Percentiles rank a stretch among this genome's conserved stretches.
phyloP scores from a whole-genome alignment of 2,888 invertebrate species.

The Apamea epomidion region DNA sequence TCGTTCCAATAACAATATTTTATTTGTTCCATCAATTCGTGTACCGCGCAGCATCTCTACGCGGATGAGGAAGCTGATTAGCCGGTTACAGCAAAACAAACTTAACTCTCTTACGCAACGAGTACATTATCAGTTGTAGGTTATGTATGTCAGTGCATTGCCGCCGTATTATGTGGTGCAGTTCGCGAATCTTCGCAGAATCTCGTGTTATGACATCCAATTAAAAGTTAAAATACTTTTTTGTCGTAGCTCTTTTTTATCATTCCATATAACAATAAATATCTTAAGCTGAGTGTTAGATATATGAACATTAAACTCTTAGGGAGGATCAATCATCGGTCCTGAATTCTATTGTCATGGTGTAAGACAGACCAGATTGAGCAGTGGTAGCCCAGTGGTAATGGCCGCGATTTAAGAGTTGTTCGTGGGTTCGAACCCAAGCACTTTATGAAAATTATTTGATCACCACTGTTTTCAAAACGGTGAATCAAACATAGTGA shows the following conservation, averaged over 20 bases:
- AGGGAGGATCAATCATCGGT: not conserved
- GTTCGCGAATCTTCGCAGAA: constrained; percentile 18
- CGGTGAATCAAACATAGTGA: not conserved
- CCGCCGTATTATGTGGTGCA: constrained; percentile 34
- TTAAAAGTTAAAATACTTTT: not conserved
- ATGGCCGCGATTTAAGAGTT: not conserved
- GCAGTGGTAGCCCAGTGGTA: not conserved
- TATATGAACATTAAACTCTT: not conserved
- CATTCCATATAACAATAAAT: not conserved
- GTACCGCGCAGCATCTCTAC: constrained; percentile 51
- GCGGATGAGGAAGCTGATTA: constrained; percentile 63
- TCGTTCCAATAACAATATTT: not conserved
- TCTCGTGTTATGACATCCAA: constrained; percentile 24
- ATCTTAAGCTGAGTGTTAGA: too few species aligned
- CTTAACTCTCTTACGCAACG: constrained; percentile 60
- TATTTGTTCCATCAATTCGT: constrained; percentile 25
- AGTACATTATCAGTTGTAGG: constrained; percentile 40
- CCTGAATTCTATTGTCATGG: not conserved
- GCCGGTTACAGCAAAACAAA: constrained; percentile 62
- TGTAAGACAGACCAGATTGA: not conserved
- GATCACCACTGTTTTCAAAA: not conserved
- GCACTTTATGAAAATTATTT: not conserved
- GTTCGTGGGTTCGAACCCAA: not conserved
- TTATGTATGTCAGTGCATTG: constrained; percentile 60
- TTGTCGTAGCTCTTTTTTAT: not conserved